These are phyloP conservation scores for Nixonia krombeini DNA, from an alignment of 1,140 invertebrate species.

Conservation along the genomic window DNA sequence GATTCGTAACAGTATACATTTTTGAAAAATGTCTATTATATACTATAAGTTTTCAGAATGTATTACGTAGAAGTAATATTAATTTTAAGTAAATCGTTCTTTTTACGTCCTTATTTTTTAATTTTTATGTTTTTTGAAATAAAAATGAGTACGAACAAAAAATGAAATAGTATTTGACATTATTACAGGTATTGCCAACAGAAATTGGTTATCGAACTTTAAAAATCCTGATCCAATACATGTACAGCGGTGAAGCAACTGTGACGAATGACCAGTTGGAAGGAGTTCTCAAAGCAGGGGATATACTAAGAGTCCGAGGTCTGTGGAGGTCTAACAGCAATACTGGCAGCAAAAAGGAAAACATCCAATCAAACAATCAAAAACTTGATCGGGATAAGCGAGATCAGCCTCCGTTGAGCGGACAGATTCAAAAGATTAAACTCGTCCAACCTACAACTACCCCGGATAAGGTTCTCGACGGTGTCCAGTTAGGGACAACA, in stretches of 20 bases:
- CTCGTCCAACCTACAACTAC: slow-evolving; percentile 57
- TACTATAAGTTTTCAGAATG: no score
- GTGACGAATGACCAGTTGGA: slow-evolving; percentile 87
- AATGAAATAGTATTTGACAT: slow-evolving; percentile 2
- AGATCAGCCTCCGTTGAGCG: slow-evolving; percentile 56
- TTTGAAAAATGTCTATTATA: no score
- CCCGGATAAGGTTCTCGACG: slow-evolving; percentile 55
- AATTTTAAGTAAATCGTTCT: no score
- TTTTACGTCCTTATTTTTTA: no score
- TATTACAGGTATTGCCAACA: slow-evolving; percentile 81
- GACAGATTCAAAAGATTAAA: slow-evolving; percentile 69
- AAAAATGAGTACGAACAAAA: no score
- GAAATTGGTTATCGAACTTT: slow-evolving; percentile 84
- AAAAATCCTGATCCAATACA: slow-evolving; percentile 87
- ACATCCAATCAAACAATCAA: slow-evolving; percentile 65
- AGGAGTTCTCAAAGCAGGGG: slow-evolving; percentile 83
- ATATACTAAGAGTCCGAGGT: slow-evolving; percentile 83
- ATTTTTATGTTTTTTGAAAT: no score
- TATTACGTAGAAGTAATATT: no score
- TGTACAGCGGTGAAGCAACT: slow-evolving; percentile 89
- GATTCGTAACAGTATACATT: no score
- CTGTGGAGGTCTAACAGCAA: slow-evolving; percentile 74
- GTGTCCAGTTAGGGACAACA: slow-evolving; percentile 23
- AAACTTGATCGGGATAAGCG: slow-evolving; percentile 57
- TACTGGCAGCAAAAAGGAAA: slow-evolving; percentile 73